Conservation (phyloP, 1,140 invertebrate species). For the Euura saliciscinereae region DNA sequence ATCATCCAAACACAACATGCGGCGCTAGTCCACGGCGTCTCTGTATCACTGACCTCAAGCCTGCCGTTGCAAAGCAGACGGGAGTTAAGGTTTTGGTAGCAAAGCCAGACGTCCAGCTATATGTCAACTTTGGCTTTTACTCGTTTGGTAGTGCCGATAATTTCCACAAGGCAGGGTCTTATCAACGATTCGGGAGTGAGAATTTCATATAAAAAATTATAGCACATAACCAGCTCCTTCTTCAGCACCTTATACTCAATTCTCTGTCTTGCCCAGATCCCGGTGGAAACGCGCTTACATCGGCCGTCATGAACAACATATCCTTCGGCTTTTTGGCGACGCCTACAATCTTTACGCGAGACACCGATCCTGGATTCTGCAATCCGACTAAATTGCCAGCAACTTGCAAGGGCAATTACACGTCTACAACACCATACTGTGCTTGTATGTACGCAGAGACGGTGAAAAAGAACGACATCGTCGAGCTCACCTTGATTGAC, state of each 20-base stretch:
- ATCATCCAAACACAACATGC: neutral
- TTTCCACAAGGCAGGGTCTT: neutral
- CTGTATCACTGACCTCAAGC: neutral
- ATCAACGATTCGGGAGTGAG: neutral
- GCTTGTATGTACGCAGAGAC: neutral
- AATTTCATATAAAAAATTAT: no score
- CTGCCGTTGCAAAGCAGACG: neutral
- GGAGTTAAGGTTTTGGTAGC: neutral
- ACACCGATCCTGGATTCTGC: slow-evolving; percentile 54
- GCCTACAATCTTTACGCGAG: slow-evolving; percentile 63
- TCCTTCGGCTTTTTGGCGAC: slow-evolving; percentile 68
- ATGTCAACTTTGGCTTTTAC: neutral
- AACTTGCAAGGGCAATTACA: slow-evolving; percentile 36
- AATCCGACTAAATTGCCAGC: slow-evolving; percentile 37
- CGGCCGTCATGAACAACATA: slow-evolving; percentile 60
- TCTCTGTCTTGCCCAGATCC: neutral
- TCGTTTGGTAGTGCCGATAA: neutral
- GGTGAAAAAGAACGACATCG: neutral
- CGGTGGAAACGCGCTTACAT: neutral
- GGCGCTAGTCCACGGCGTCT: neutral
- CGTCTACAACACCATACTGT: neutral
- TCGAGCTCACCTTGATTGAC: neutral
- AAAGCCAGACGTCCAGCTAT: neutral
- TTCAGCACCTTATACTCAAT: neutral
- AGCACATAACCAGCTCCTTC: neutral